phyloP scores from a whole-genome alignment of 2,113 vertebrate genomes.

The Ptilonorhynchus violaceus region DNA sequence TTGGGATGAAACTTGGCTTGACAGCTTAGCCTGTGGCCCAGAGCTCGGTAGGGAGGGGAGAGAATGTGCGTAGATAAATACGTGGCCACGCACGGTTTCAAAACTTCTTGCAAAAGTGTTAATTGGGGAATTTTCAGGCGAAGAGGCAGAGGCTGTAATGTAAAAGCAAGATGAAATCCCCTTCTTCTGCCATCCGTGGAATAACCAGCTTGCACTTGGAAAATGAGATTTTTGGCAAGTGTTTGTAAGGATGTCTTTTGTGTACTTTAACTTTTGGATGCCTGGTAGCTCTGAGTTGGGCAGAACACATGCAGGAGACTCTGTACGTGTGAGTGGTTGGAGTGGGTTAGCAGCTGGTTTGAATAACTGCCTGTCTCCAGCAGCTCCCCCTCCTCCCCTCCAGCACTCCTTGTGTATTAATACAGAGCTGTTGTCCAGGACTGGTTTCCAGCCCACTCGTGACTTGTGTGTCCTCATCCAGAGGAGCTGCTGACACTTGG shows the following conservation, averaged over 20 bases:
- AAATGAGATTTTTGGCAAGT: constrained; percentile 20
- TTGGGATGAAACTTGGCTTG: constrained; percentile 55
- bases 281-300: neutral
- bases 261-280: neutral
- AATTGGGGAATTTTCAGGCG: neutral
- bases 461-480: constrained; percentile 5
- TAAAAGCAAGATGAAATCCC: neutral
- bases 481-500: neutral
- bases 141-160: neutral
- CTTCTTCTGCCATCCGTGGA: neutral
- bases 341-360: constrained; percentile 43
- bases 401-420: neutral
- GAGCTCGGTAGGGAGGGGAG: neutral
- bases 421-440: neutral
- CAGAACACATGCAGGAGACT: neutral
- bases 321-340: neutral
- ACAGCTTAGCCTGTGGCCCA: neutral
- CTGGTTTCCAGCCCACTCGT: constrained; percentile 10
- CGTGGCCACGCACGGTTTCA: neutral
- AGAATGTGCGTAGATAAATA: constrained; percentile 1
- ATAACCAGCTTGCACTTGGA: neutral
- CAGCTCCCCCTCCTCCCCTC: neutral
- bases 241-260: neutral
- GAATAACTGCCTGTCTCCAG: constrained; percentile 37
- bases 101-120: neutral